Base-by-base conservation (phyloP, 2,888 invertebrate genomes). In the Mesorhabditis sp. region DNA sequence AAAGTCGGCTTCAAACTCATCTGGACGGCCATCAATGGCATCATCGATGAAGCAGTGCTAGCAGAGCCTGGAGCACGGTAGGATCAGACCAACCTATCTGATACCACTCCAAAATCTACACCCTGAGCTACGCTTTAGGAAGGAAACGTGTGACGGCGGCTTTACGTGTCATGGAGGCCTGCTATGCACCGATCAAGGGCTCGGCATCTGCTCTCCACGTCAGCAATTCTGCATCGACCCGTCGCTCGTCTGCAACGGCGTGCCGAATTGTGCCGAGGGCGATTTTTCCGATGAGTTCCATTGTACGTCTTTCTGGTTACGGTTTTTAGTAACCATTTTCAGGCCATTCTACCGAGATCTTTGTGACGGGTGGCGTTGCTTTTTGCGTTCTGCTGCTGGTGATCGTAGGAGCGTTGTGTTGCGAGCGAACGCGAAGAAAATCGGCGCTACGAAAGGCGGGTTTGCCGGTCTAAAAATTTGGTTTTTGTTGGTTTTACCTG, bases 211-310 rank as follows among this genome's bases (percentile, higher is more conserved):
- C n/a, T n/a, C 7, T 10, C 58, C 58, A 50, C 7, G n/a, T 10
- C n/a, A 50, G 6, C 77, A 82, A 42, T 86, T 87, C 65, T 87
- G 87, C 72, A 86, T 87, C 69, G 84, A 87, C 69, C 76, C 80
- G 45, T 82, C 86, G 4, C 79, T 87, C 7, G 83, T 86, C 5
- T 87, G 87, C 74, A 86, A 87, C 76, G 87, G 87, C 44, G 71
- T 86, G 42, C 81, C 86, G 15, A 87, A 87, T 73, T 87, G 87
- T 76, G 86, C 86, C 43, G 87, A 87, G 67, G 83, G 82, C 6
- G 87, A 87, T 72, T 80, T 84, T 61, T 84, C 84, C 42, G 87
- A 81, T 67, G 81, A 81, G 66, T 70, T 74, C 45, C 75, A 80
- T 67, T 81, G 81, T 81, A 58, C 70, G 76, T 13, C 58, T 50